Percentiles rank a stretch among this genome's conserved stretches.
These are phyloP conservation scores for Solenopsis fugax DNA, from an alignment of 1,140 invertebrate genomes.

Conservation along the genomic window DNA sequence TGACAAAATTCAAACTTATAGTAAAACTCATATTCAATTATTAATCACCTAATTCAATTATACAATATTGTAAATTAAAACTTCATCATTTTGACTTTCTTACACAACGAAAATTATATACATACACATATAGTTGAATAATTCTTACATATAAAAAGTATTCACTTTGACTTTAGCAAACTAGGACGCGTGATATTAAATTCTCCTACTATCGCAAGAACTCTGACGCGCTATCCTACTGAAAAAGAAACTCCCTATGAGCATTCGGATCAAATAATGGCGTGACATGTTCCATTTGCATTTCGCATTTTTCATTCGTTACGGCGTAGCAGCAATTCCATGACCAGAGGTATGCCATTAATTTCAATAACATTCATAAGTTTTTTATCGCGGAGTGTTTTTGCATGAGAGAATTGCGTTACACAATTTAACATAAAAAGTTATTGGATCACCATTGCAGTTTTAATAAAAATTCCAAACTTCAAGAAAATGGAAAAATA, in stretches of 20 bases:
- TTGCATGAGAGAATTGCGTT: background rate
- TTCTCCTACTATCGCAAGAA: conserved; percentile 65
- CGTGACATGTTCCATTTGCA: conserved; percentile 43
- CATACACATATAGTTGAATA: conserved; percentile 51
- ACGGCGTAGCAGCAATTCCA: conserved; percentile 18
- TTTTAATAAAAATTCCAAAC: conserved; percentile 36
- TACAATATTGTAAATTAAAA: conserved; percentile 14
- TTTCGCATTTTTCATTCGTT: conserved; percentile 62
- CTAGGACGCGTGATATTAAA: conserved; percentile 72
- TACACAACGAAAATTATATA: background rate
- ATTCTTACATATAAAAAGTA: conserved; percentile 46
- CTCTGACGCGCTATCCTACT: conserved; percentile 44
- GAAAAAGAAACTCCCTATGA: conserved; percentile 55
- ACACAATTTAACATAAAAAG: conserved; percentile 39
- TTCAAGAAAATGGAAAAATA: conserved; percentile 17
- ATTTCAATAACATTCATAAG: conserved; percentile 35
- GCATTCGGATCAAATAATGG: conserved; percentile 67
- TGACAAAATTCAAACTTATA: background rate
- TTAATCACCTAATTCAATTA: background rate
- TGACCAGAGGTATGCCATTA: conserved; percentile 31
- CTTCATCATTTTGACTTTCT: background rate
- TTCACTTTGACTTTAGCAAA: conserved; percentile 55
- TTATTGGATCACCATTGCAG: conserved; percentile 41
- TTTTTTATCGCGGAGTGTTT: background rate
- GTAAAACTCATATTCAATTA: background rate